Percentiles rank a stretch among this genome's conserved stretches.
phyloP scores from a whole-genome alignment of 2,113 vertebrate species.

The Embiotoca jacksoni region DNA sequence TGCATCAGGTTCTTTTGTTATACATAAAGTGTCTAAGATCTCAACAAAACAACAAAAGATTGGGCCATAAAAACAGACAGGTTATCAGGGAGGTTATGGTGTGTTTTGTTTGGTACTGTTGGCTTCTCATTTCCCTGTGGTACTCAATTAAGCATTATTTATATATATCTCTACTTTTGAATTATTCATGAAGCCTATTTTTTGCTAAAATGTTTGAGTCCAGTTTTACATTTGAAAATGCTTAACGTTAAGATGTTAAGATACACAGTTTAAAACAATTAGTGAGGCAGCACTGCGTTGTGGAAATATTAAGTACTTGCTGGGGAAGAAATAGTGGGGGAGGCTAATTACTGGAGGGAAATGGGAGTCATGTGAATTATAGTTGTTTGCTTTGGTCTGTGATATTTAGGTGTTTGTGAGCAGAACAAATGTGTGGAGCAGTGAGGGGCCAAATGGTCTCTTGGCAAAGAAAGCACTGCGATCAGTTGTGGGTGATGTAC shows the following conservation, averaged over 20 bases:
- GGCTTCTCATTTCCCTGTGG: slow-evolving; percentile 40
- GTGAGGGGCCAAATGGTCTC: slow-evolving; percentile 28
- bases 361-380: slow-evolving; percentile 58
- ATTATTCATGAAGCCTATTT: slow-evolving; percentile 60
- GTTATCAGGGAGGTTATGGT: slow-evolving; percentile 18
- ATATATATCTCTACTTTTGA: slow-evolving; percentile 32
- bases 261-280: slow-evolving; percentile 39
- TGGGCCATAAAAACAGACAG: slow-evolving; percentile 3
- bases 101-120: slow-evolving; percentile 37
- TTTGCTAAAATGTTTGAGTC: slow-evolving; percentile 44
- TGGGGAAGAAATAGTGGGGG: slow-evolving; percentile 41
- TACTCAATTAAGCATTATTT: slow-evolving; percentile 58
- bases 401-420: slow-evolving; percentile 59
- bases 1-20: neutral
- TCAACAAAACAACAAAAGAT: slow-evolving; percentile 13
- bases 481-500: slow-evolving; percentile 20
- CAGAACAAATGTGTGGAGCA: slow-evolving; percentile 39
- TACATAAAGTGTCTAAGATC: neutral
- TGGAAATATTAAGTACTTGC: slow-evolving; percentile 43
- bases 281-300: slow-evolving; percentile 24
- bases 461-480: slow-evolving; percentile 32
- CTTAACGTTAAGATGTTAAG: slow-evolving; percentile 49
- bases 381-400: slow-evolving; percentile 51
- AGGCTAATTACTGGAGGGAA: slow-evolving; percentile 59
- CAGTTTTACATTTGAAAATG: slow-evolving; percentile 21